Percentiles rank a stretch among this genome's conserved stretches.
Conservation (phyloP, 2,888 invertebrate species). For the Andricus curvator region DNA sequence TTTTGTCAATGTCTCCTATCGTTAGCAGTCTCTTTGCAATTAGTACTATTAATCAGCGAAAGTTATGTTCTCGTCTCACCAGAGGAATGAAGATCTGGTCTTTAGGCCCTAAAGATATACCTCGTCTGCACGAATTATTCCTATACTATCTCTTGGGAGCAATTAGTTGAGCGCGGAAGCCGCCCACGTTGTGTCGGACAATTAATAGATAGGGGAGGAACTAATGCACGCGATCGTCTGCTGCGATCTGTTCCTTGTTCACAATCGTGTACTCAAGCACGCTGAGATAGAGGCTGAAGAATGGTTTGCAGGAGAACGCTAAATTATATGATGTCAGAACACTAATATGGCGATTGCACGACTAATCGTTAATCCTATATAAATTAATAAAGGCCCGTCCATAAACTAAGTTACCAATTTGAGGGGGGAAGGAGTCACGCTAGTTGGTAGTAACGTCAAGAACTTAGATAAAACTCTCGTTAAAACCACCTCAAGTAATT, state of each 20-base stretch:
- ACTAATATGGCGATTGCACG: conserved; percentile 12
- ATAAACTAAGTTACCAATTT: too few species aligned
- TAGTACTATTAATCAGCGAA: conserved; percentile 15
- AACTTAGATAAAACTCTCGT: too few species aligned
- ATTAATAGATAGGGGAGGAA: conserved; percentile 70
- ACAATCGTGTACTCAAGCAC: conserved; percentile 58
- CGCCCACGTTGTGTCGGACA: conserved; percentile 74
- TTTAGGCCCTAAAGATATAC: conserved; percentile 8
- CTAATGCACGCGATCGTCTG: conserved; percentile 61
- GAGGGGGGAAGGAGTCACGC: too few species aligned
- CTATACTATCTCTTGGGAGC: conserved; percentile 67
- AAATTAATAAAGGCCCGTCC: conserved; percentile 10
- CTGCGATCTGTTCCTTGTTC: conserved; percentile 49
- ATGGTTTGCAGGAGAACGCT: conserved; percentile 48
- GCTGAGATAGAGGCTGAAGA: conserved; percentile 55
- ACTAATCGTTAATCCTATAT: conserved; percentile 16
- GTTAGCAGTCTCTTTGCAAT: not conserved
- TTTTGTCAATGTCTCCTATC: conserved; percentile 15
- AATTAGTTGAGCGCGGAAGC: conserved; percentile 73
- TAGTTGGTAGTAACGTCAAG: too few species aligned
- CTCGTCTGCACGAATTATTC: conserved; percentile 61
- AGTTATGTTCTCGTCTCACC: not conserved
- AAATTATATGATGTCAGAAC: conserved; percentile 45
- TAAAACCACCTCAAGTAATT: too few species aligned
- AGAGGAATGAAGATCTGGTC: conserved; percentile 29